Conservation (phyloP, 2,797 vertebrate species). For the Limnodromus scolopaceus region DNA sequence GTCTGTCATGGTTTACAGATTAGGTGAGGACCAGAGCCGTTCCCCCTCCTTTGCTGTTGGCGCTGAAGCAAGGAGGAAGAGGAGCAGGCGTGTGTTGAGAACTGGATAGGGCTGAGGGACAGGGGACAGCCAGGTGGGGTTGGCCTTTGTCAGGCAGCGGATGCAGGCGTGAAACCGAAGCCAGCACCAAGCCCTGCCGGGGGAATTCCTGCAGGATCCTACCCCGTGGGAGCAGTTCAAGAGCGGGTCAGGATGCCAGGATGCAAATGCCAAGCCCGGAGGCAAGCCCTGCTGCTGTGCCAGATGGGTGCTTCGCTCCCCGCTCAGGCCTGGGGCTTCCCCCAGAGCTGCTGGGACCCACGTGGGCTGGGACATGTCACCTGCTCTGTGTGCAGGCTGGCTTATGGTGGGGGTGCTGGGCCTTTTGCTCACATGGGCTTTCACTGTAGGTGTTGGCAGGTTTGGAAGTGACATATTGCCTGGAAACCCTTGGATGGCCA, state of each 20-base stretch:
- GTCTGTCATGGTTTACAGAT: neutral
- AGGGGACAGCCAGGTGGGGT: neutral
- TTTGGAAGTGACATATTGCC: neutral
- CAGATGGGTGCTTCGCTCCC: neutral
- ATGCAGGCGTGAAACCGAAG: neutral
- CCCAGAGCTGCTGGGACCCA: neutral
- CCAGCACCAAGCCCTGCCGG: neutral
- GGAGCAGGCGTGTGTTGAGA: accelerated
- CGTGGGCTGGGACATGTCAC: accelerated
- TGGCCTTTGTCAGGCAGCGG: neutral
- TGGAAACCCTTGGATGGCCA: neutral
- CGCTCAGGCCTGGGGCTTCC: neutral
- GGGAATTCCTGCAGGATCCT: neutral
- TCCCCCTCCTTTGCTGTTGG: neutral
- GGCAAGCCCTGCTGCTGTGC: neutral
- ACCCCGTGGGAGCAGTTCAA: accelerated
- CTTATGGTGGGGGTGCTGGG: neutral
- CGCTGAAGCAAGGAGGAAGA: neutral
- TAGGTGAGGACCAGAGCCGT: neutral
- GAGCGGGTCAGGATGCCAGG: neutral
- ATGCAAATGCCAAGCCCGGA: neutral
- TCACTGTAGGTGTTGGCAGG: neutral
- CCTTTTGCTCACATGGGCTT: neutral
- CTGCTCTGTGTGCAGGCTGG: neutral
- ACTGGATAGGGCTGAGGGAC: neutral